Evolutionary conservation across 2,113 vertebrate genomes (phyloP), one percentile per base, ranked within the genome.

Genomic region (Dasypus novemcinctus): DNA sequence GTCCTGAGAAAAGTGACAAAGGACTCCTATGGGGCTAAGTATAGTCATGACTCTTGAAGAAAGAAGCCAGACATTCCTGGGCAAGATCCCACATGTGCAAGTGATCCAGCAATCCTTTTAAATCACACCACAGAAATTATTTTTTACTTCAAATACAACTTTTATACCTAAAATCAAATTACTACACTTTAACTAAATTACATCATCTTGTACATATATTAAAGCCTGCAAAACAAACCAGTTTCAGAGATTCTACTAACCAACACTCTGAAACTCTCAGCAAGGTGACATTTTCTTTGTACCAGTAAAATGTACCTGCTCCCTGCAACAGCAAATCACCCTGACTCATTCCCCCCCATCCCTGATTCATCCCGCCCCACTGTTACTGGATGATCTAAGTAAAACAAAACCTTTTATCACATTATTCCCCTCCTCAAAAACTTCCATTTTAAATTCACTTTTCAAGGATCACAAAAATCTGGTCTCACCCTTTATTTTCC

Each of bases 81-180:
- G 27, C 29, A 82, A 21, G 31, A 43, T 76, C n/a, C 25, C 46
- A 59, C 21, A n/a, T 76, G 57, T 21, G 20, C 79, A 91, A 59
- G 33, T 83, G 41, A 94, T 43, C 31, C 75, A 84, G 57, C n/a
- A 69, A 23, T 38, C 20, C 36, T 94, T 95, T 46, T 61, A 61
- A 64, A 66, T 78, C 54, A 75, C 57, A 82, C 10, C 59, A 79
- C 59, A 93, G 86, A 69, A 68, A 75, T 2, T 69, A 36, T 74
- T 93, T 59, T 87, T 17, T 66, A 33, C 25, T 84, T 95, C 61
- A 87, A 15, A 46, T 61, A 87, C 3, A 46, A 33, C 31, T 61
- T 74, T 92, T 88, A 68, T 6, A 59, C 52, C 66, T 78, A 85
- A 91, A 91, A 87, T 92, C 75, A 82, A 83, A 76, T 88, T 79